These are phyloP conservation scores for Teleogryllus oceanicus DNA, from an alignment of 2,888 invertebrate species.

Conservation along the genomic window DNA sequence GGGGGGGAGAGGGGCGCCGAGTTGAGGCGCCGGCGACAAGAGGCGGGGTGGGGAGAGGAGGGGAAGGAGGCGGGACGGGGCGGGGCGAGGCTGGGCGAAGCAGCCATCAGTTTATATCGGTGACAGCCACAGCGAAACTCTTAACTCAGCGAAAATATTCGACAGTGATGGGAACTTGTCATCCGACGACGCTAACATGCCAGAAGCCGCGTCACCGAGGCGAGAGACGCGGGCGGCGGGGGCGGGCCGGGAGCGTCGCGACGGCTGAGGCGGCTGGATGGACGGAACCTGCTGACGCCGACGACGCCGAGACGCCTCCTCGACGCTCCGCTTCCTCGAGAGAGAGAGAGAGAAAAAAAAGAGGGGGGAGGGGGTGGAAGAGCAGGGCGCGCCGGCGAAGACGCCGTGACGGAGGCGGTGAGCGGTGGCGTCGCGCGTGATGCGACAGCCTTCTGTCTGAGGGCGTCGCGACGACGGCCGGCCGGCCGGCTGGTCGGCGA, in stretches of 20 bases:
- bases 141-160: constrained; percentile 36
- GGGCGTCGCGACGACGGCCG: background rate
- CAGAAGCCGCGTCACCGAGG: background rate
- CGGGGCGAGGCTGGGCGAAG: background rate
- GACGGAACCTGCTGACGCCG: background rate
- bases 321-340: too few relatives aligned
- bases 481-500: background rate
- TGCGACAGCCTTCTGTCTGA: background rate
- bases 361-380: background rate
- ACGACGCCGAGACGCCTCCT: too few relatives aligned
- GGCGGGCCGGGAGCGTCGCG: background rate
- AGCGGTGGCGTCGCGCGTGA: background rate
- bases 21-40: background rate
- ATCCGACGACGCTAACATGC: background rate
- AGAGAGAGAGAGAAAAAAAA: background rate
- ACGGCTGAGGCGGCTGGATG: background rate
- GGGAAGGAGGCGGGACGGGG: background rate
- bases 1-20: too few relatives aligned
- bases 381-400: background rate
- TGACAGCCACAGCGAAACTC: constrained; percentile 36
- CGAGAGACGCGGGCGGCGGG: background rate
- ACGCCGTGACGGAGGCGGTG: background rate
- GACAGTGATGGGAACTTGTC: constrained; percentile 29
- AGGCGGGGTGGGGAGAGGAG: background rate
- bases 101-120: constrained; percentile 33